Evolutionary conservation across 2,888 invertebrate genomes (phyloP).

Genomic region (Dinocampus coccinellae): DNA sequence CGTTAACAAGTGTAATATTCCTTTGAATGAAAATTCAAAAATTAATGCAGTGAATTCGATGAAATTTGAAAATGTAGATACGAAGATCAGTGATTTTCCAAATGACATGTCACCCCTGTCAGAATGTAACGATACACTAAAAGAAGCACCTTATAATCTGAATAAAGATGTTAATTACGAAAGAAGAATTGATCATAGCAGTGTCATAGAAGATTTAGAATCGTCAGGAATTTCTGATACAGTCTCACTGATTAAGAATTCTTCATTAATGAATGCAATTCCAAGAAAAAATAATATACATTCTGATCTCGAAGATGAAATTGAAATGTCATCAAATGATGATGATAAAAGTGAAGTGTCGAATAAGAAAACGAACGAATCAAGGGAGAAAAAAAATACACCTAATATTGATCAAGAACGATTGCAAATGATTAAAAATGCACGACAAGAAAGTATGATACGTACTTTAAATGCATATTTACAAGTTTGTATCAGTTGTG

Average conservation of each 20-base stretch:
- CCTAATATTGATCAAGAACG: neutral
- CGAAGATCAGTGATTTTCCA: neutral
- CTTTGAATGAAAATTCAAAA: conserved; percentile 74
- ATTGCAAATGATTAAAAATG: conserved; percentile 39
- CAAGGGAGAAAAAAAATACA: neutral
- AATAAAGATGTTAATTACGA: neutral
- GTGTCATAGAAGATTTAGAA: conserved; percentile 60
- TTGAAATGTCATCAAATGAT: conserved; percentile 9
- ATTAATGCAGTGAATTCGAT: conserved; percentile 64
- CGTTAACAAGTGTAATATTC: conserved; percentile 73
- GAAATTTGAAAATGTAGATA: neutral
- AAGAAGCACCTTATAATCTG: neutral
- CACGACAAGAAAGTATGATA: conserved; percentile 73
- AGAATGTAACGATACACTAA: neutral
- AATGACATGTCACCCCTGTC: neutral
- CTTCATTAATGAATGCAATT: conserved; percentile 41
- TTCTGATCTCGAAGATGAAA: conserved; percentile 37
- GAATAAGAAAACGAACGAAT: neutral
- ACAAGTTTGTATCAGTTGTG: conserved; percentile 77
- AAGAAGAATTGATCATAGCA: conserved; percentile 21
- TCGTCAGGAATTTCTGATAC: conserved; percentile 48
- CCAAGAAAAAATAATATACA: conserved; percentile 27
- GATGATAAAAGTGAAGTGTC: neutral
- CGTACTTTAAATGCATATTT: conserved; percentile 76
- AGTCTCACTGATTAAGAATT: conserved; percentile 46